Conservation (phyloP, 2,888 invertebrate genomes). For the Esperia sulphurella region DNA sequence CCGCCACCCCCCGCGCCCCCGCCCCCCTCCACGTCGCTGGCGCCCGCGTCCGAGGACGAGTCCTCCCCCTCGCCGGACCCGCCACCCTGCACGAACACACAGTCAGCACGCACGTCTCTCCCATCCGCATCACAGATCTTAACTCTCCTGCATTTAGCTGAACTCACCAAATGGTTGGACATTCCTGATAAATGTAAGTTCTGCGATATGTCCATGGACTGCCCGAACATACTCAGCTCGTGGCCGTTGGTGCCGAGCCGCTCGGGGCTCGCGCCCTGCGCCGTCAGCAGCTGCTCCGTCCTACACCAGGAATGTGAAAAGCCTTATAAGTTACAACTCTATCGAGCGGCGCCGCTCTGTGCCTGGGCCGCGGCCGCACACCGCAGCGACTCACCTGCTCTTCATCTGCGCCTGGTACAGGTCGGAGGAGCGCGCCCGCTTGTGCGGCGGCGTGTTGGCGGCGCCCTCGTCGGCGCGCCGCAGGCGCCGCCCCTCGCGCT, state of each 20-base stretch:
- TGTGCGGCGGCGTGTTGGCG: constrained; percentile 81
- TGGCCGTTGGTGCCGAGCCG: constrained; percentile 81
- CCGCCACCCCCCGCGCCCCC: constrained; percentile 92
- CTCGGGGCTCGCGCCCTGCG: constrained; percentile 77
- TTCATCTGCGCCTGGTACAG: constrained; percentile 82
- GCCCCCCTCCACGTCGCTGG: constrained; percentile 83
- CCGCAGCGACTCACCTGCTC: constrained; percentile 57
- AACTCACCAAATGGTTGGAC: constrained; percentile 73
- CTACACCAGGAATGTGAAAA: constrained; percentile 41
- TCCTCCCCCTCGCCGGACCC: constrained; percentile 83
- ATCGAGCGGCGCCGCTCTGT: neutral
- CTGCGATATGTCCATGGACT: constrained; percentile 87
- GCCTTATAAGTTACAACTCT: constrained; percentile 31
- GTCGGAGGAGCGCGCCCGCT: constrained; percentile 85
- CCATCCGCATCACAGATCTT: too few relatives aligned
- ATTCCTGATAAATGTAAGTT: constrained; percentile 77
- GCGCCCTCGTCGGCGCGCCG: constrained; percentile 73
- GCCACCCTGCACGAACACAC: too few relatives aligned
- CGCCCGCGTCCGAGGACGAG: constrained; percentile 90
- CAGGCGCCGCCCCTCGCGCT: constrained; percentile 68
- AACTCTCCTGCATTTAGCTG: neutral
- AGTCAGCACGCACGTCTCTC: too few relatives aligned
- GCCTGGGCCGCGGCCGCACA: neutral
- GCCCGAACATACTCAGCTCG: constrained; percentile 86
- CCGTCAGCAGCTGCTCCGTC: constrained; percentile 68